Percentiles rank a stretch among this genome's conserved stretches.
Conservation (phyloP, 53 echinoderm and acorn worm genomes). For the Echinarachnius parma region DNA sequence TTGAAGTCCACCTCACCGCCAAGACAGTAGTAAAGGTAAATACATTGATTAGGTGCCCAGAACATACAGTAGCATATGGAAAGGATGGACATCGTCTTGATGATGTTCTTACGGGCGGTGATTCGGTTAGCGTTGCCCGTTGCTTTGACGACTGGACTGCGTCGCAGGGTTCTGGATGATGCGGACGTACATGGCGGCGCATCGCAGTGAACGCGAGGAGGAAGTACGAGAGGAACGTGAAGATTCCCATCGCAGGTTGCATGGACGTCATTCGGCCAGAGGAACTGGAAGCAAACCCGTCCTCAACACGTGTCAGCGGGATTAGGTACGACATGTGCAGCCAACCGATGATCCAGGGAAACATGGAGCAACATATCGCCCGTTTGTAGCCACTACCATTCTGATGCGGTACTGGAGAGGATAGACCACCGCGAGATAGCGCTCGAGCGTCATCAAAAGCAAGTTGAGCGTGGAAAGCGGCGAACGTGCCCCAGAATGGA, state of each 20-base stretch:
- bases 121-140: not conserved
- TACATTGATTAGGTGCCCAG: slow-evolving; percentile 60
- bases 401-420: slow-evolving; percentile 43
- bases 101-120: slow-evolving; percentile 22
- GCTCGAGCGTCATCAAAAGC: slow-evolving; percentile 47
- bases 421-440: slow-evolving; percentile 52
- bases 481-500: slow-evolving; percentile 50
- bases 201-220: slow-evolving; percentile 34
- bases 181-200: slow-evolving; percentile 19
- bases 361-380: slow-evolving; percentile 5
- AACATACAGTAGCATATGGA: slow-evolving; percentile 31
- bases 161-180: slow-evolving; percentile 4
- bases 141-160: not conserved
- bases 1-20: slow-evolving; percentile 21
- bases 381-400: not conserved
- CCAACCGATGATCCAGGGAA: slow-evolving; percentile 45
- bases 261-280: slow-evolving; percentile 6
- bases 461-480: slow-evolving; percentile 46
- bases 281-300: not conserved
- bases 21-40: slow-evolving; percentile 45
- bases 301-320: not conserved
- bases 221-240: slow-evolving; percentile 18
- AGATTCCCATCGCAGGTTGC: slow-evolving; percentile 20
- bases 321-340: slow-evolving; percentile 1
- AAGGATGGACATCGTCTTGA: slow-evolving; percentile 48